These are phyloP conservation scores for Ceraclea dissimilis DNA, from an alignment of 2,888 invertebrate species.

Conservation along the genomic window DNA sequence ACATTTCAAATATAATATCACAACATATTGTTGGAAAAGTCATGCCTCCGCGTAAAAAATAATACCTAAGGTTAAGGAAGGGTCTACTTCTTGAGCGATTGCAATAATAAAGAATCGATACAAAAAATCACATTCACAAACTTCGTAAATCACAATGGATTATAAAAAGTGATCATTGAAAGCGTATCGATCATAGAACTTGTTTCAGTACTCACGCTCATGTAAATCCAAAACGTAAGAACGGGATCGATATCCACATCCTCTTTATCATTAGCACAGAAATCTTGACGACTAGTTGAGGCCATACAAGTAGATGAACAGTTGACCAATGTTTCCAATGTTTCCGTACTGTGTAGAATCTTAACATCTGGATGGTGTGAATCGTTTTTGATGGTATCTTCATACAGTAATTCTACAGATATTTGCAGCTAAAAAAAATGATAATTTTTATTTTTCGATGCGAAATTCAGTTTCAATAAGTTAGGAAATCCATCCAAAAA, in stretches of 20 bases:
- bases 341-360: constrained; percentile 24
- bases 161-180: no score
- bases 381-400: constrained; percentile 9
- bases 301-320: constrained; percentile 55
- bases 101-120: no score
- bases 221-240: constrained; percentile 67
- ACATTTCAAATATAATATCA: no score
- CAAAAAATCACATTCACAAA: no score
- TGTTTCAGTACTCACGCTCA: constrained; percentile 40
- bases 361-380: background rate
- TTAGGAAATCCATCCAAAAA: no score
- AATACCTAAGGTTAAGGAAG: background rate
- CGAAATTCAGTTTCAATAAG: no score
- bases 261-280: constrained; percentile 54
- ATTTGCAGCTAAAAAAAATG: constrained; percentile 27
- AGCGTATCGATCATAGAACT: no score
- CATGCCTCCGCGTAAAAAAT: no score
- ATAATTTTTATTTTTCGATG: background rate
- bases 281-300: constrained; percentile 45
- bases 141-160: no score
- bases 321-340: constrained; percentile 39
- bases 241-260: constrained; percentile 54
- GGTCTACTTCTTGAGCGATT: background rate
- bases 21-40: no score
- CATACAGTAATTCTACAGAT: constrained; percentile 35